A percentile compares a stretch with the other conserved stretches of the same genome.
Evolutionary conservation across 2,888 invertebrate species (phyloP).

Genomic region (Caenorhabditis sp.): DNA sequence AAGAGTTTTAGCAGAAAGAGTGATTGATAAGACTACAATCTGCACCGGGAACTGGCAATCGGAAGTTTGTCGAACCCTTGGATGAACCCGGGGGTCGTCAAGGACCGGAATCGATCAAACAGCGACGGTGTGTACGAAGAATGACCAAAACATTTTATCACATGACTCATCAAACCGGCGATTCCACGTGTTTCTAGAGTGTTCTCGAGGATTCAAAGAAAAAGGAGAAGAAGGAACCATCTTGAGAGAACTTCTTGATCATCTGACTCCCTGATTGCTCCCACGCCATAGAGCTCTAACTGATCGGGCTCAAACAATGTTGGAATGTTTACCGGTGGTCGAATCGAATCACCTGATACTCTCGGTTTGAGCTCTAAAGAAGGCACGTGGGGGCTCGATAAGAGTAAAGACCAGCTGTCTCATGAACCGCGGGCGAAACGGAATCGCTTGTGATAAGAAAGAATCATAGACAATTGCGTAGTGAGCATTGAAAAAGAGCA

Average conservation of each 20-base stretch:
- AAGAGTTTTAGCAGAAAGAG: constrained; percentile 2
- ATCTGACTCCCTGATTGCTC: too few species aligned
- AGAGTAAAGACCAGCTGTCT: constrained; percentile 22
- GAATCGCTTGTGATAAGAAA: constrained; percentile 25
- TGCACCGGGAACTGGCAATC: constrained; percentile 31
- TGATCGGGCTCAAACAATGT: constrained; percentile 25
- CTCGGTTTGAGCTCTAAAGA: constrained; percentile 13
- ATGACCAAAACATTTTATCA: constrained; percentile 27
- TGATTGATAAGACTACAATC: constrained; percentile 37
- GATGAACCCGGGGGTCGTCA: constrained; percentile 8
- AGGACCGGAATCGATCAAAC: constrained; percentile 27
- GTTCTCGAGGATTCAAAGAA: too few species aligned
- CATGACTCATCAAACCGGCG: constrained; percentile 8
- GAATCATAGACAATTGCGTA: constrained; percentile 24
- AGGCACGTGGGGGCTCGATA: constrained; percentile 38
- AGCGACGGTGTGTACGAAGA: constrained; percentile 38
- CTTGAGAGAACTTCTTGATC: too few species aligned
- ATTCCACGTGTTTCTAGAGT: too few species aligned
- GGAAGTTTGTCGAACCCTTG: constrained; percentile 14
- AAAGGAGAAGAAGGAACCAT: too few species aligned
- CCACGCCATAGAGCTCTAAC: too few species aligned
- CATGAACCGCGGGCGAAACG: background rate
- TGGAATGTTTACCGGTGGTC: constrained; percentile 41
- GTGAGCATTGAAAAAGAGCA: constrained; percentile 30
- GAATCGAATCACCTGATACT: constrained; percentile 43